phyloP scores from a whole-genome alignment of 2,113 vertebrate species.

The Origma solitaria region DNA sequence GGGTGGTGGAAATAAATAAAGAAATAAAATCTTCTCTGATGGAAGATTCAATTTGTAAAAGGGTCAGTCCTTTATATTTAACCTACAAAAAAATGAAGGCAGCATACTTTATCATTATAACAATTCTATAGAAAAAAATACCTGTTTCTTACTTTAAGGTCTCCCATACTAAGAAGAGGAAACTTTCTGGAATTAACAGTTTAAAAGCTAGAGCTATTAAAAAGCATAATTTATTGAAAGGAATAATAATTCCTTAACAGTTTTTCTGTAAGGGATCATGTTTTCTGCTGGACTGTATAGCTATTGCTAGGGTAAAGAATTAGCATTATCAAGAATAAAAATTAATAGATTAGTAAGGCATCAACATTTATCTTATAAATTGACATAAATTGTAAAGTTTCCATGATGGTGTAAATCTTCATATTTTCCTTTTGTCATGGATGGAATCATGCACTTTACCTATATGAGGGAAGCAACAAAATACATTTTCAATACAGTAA shows the following conservation, averaged over 20 bases:
- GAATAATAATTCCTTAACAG: background rate
- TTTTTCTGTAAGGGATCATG: background rate
- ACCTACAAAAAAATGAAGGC: background rate
- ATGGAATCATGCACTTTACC: background rate
- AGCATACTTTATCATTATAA: background rate
- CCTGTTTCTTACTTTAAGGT: background rate
- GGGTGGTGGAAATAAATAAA: background rate
- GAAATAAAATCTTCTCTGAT: background rate
- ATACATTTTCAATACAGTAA: background rate
- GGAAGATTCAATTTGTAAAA: background rate
- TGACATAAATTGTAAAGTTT: background rate
- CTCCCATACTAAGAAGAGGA: background rate
- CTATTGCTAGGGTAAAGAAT: background rate
- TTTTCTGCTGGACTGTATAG: background rate
- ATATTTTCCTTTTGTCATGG: background rate
- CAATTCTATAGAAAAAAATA: background rate
- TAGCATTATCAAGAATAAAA: background rate
- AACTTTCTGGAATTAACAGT: background rate
- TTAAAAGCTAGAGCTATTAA: background rate
- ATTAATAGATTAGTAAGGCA: background rate
- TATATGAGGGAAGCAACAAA: background rate
- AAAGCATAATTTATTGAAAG: background rate
- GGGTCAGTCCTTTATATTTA: background rate
- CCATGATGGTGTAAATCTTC: background rate
- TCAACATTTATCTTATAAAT: background rate